A percentile compares a stretch with the other conserved stretches of the same genome.
phyloP scores from a whole-genome alignment of 1,140 invertebrate genomes.

The Bradysia coprophila region DNA sequence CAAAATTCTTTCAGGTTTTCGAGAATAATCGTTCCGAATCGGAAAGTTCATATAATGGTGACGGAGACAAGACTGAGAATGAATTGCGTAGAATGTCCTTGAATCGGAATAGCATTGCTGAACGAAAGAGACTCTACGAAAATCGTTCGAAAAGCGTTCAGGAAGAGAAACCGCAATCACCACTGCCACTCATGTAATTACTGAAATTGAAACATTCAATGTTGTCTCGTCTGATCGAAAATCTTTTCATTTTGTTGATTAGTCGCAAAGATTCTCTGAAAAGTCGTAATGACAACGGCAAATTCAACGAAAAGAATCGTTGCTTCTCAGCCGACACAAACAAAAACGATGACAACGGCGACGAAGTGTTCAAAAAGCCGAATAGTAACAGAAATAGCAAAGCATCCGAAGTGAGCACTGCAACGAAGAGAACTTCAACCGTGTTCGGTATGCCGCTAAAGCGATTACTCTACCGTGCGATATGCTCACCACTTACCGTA shows the following conservation, averaged over 20 bases:
- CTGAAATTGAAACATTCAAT: neutral
- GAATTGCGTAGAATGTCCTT: slow-evolving; percentile 22
- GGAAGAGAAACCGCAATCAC: slow-evolving; percentile 45
- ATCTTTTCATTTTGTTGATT: neutral
- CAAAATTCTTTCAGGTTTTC: too few relatives aligned
- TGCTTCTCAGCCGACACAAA: neutral
- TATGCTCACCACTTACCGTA: too few relatives aligned
- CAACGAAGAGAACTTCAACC: slow-evolving; percentile 61
- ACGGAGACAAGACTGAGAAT: slow-evolving; percentile 15
- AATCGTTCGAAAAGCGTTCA: slow-evolving; percentile 37
- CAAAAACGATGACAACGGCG: neutral
- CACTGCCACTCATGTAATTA: slow-evolving; percentile 40
- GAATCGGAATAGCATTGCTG: slow-evolving; percentile 54
- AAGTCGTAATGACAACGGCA: neutral
- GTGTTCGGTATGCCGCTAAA: slow-evolving; percentile 44
- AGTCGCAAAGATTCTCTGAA: slow-evolving; percentile 1
- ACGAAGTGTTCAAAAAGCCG: neutral
- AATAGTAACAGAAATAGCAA: neutral
- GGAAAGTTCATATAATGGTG: neutral
- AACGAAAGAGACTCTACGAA: slow-evolving; percentile 56
- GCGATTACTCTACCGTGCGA: too few relatives aligned
- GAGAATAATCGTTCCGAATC: neutral
- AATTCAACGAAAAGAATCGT: neutral
- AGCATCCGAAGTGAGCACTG: neutral
- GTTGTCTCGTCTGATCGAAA: neutral